Evolutionary conservation across 2,888 invertebrate genomes (phyloP).

Genomic region (Dynastes hyllus): DNA sequence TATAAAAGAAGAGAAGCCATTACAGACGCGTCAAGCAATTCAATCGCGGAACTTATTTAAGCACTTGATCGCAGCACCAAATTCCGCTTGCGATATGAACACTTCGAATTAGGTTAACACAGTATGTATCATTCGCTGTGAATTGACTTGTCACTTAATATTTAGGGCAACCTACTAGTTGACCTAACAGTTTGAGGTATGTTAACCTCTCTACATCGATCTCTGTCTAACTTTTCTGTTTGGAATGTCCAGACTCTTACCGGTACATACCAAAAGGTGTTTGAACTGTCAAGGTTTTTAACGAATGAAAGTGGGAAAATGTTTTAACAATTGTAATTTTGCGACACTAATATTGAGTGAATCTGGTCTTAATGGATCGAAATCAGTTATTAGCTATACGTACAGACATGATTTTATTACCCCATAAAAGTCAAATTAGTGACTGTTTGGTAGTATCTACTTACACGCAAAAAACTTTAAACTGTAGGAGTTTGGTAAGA

Average conservation of each 20-base stretch:
- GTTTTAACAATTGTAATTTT: slow-evolving; percentile 1
- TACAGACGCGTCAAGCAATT: neutral
- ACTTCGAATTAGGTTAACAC: slow-evolving; percentile 16
- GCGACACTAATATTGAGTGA: slow-evolving; percentile 1
- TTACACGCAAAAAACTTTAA: too few species aligned
- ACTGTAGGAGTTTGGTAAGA: too few species aligned
- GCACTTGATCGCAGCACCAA: slow-evolving; percentile 6
- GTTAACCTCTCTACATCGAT: slow-evolving; percentile 37
- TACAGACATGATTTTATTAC: too few species aligned
- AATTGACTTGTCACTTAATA: slow-evolving; percentile 46
- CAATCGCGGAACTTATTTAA: slow-evolving; percentile 4
- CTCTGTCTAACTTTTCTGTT: slow-evolving; percentile 24
- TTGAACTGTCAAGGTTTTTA: slow-evolving; percentile 57
- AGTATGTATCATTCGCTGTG: slow-evolving; percentile 6
- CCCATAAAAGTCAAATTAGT: too few species aligned
- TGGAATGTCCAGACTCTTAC: slow-evolving; percentile 33
- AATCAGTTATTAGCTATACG: too few species aligned
- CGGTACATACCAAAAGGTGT: slow-evolving; percentile 47
- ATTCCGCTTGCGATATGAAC: neutral
- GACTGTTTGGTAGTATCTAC: too few species aligned
- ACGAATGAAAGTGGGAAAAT: slow-evolving; percentile 22
- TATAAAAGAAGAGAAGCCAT: neutral
- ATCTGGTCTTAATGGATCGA: neutral
- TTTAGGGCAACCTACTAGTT: slow-evolving; percentile 44
- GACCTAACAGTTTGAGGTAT: slow-evolving; percentile 43